Base-by-base conservation (phyloP, 2,888 invertebrate genomes). In the Pseudococcus jackbeardsleyi region DNA sequence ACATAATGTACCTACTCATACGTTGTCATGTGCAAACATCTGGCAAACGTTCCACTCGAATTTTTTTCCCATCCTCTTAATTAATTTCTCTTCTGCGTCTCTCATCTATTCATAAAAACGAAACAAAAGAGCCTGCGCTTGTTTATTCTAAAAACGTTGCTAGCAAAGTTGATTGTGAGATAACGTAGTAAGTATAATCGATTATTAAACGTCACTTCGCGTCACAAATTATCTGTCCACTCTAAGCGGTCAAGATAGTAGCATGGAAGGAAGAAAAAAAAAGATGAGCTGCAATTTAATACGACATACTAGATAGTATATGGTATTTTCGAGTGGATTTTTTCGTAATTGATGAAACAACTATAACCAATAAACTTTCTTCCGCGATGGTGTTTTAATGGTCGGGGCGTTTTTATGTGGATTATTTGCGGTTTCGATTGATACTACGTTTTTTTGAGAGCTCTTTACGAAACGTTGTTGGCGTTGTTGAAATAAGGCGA, bases 11-110 rank as follows among this genome's bases (percentile, higher is more conserved):
- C 12, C n/a, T 59, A 64, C 64, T 19, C 7, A 64, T 19, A 64
- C 26, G 26, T 39, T 77, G 77, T 77, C 77, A 77, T 39, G 77
- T 77, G 77, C 39, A 77, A 77, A 19, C 77, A 77, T 77, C 77
- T 77, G 77, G 8, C 9, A 39, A 77, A 77, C 39, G 39, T 77
- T 77, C 39, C 77, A n/a, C 19, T 77, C 7, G 39, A 26, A 7
- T 54, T 54, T 64, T 64, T 64, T 59, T 22, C 11, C 19, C 64
- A 54, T 64, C 19, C 22, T 12, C 22, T 64, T 64, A 22, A 64
- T 64, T 22, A 64, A 64, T 64, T 64, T 64, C 6, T 64, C 22
- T 64, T 64, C 9, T 22, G 64, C 3, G 9, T 19, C 64, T 64
- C n/a, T n/a, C n/a, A 11, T 64, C 64, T 64, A 64, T 64, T 64